Evolutionary conservation across 1,140 invertebrate genomes (phyloP).

Genomic region (Paraescarpia echinospica): DNA sequence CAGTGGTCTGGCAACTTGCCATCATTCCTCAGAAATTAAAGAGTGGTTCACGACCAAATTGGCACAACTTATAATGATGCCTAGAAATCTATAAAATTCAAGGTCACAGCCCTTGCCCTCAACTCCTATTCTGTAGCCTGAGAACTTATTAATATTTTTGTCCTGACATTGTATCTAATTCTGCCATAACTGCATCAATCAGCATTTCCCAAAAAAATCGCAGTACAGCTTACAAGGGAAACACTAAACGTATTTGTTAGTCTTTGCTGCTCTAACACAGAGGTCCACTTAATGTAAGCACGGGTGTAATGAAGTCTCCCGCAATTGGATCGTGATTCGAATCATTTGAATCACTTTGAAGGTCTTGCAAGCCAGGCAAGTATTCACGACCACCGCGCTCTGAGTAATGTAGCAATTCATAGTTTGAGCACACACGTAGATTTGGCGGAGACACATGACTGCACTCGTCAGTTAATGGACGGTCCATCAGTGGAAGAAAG

Average conservation of each 20-base stretch:
- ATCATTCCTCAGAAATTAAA: no score
- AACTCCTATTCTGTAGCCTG: neutral
- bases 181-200: neutral
- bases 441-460: neutral
- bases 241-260: neutral
- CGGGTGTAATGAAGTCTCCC: neutral
- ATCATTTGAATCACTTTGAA: neutral
- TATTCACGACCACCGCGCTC: neutral
- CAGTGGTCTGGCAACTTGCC: no score
- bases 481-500: neutral
- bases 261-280: neutral
- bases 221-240: neutral
- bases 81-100: no score
- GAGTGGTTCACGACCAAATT: no score
- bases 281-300: neutral
- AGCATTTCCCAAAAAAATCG: neutral
- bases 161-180: neutral
- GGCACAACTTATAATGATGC: no score
- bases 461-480: neutral
- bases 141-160: neutral
- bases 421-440: neutral
- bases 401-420: neutral
- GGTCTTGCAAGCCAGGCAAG: neutral
- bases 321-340: neutral
- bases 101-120: no score